phyloP scores from a whole-genome alignment of 2,888 invertebrate genomes.

The Sepiola atlantica region DNA sequence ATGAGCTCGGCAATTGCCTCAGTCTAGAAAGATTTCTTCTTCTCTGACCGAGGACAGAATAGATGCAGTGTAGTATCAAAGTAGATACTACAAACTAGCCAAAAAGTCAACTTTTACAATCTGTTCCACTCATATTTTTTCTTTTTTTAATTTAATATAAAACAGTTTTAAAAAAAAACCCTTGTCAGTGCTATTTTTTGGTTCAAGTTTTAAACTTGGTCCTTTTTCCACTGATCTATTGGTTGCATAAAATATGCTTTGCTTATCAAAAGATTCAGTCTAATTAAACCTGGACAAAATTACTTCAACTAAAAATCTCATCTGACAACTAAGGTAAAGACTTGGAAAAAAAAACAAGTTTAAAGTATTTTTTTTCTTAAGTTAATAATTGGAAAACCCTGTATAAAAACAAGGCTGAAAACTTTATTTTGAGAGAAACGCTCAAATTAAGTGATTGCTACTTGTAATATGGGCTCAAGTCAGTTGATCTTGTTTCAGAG shows the following conservation, averaged over 20 bases:
- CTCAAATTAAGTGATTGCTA: background rate
- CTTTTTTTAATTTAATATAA: background rate
- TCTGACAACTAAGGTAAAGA: no score
- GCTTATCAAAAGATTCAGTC: background rate
- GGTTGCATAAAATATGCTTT: background rate
- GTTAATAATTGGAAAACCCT: background rate
- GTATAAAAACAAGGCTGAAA: background rate
- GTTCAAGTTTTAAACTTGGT: background rate
- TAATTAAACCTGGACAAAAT: no score
- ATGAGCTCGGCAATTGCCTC: no score
- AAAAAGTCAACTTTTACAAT: no score
- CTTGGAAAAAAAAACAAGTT: no score
- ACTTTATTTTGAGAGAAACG: background rate
- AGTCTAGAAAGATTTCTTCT: no score
- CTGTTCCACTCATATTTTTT: no score
- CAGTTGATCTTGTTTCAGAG: background rate
- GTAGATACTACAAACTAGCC: no score
- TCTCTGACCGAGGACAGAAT: no score
- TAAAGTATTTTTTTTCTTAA: no score
- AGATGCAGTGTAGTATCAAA: no score
- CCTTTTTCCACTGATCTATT: background rate
- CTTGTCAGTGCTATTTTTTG: background rate
- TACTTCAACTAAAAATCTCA: no score
- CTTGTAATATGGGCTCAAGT: background rate
- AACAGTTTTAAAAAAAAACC: background rate